Evolutionary conservation across 2,888 invertebrate genomes (phyloP).

Genomic region (Volucella inanis): DNA sequence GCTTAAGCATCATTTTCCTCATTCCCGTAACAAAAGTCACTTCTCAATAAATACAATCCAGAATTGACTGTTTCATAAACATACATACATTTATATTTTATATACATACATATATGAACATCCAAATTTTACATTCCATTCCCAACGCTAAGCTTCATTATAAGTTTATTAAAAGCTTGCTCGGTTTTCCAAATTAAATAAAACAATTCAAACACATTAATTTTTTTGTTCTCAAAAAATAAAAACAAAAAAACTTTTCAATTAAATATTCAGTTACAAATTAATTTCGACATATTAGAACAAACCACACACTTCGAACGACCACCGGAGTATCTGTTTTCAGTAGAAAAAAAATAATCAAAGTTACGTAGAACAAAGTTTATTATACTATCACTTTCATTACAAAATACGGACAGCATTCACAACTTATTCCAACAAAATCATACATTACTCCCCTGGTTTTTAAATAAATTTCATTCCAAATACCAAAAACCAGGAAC

Average conservation of each 20-base stretch:
- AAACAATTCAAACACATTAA: too few species aligned
- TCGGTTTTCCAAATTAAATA: too few species aligned
- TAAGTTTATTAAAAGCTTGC: too few species aligned
- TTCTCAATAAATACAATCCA: too few species aligned
- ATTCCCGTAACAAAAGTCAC: too few species aligned
- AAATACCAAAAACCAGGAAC: slow-evolving; percentile 52
- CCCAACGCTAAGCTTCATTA: too few species aligned
- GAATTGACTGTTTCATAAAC: too few species aligned
- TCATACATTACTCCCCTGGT: slow-evolving; percentile 1
- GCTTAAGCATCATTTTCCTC: too few species aligned
- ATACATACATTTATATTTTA: too few species aligned
- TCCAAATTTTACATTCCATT: too few species aligned
- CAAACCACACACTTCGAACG: slow-evolving; percentile 54
- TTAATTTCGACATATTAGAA: slow-evolving; percentile 42
- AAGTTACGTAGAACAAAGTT: slow-evolving; percentile 44
- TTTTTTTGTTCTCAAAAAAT: too few species aligned
- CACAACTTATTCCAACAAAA: slow-evolving; percentile 1
- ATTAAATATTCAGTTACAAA: slow-evolving; percentile 41
- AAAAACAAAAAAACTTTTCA: slow-evolving; percentile 20
- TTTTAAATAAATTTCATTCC: slow-evolving; percentile 63
- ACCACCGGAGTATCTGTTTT: background rate
- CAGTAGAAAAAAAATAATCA: slow-evolving; percentile 4
- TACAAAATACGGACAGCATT: slow-evolving; percentile 8
- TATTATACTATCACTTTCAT: slow-evolving; percentile 59
- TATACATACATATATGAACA: too few species aligned